phyloP scores from a whole-genome alignment of 30 jellyfish, hydroid and myxozoan genomes.

The Chrysaora quinquecirrha region DNA sequence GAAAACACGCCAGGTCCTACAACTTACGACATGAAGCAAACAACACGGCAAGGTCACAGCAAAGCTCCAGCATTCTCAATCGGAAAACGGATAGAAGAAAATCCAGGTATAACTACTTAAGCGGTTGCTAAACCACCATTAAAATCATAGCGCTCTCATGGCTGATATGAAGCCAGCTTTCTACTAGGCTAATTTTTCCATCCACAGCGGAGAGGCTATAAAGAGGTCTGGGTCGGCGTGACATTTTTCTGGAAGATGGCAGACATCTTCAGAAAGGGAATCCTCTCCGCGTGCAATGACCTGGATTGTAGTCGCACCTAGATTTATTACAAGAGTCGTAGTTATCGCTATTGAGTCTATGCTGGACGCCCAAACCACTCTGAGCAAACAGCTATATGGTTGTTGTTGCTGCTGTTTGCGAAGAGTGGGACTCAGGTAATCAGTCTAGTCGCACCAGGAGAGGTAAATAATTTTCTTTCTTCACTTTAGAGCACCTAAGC shows the following conservation, averaged over 20 bases:
- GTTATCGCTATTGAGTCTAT: too few species aligned
- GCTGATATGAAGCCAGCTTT: not conserved
- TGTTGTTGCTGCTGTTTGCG: too few species aligned
- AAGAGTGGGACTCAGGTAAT: too few species aligned
- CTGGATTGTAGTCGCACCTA: too few species aligned
- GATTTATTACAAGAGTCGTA: too few species aligned
- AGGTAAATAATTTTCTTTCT: constrained; percentile 41
- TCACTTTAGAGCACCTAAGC: constrained; percentile 35
- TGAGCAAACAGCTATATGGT: too few species aligned
- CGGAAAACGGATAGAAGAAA: constrained; percentile 50
- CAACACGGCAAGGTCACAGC: not conserved
- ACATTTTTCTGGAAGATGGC: too few species aligned
- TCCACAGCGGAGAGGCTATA: constrained; percentile 81
- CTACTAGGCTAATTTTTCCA: not conserved
- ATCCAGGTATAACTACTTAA: constrained; percentile 54
- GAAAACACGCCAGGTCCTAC: constrained; percentile 86
- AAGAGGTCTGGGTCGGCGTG: too few species aligned
- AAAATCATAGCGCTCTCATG: not conserved
- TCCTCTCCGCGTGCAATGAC: too few species aligned
- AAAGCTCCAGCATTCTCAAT: constrained; percentile 57
- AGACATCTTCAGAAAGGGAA: too few species aligned
- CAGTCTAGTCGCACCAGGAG: constrained; percentile 95
- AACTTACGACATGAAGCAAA: constrained; percentile 35
- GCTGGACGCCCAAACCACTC: too few species aligned
- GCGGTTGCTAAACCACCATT: too few species aligned